Percentiles rank a stretch among this genome's conserved stretches.
These are phyloP conservation scores for Rattus rattus DNA, from an alignment of 2,113 vertebrate species.

Conservation along the genomic window DNA sequence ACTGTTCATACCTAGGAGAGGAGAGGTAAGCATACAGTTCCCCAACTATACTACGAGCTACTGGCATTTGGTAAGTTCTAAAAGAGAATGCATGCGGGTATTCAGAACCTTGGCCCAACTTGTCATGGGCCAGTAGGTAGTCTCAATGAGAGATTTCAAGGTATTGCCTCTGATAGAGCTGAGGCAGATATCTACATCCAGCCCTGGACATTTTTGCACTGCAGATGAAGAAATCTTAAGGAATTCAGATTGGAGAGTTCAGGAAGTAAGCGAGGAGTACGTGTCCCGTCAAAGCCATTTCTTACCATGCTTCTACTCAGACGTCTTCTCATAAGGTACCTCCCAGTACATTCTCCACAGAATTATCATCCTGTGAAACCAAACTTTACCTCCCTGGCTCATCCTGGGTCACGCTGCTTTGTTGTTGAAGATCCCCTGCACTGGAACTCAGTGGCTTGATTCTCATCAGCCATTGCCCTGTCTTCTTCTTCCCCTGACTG, in stretches of 20 bases:
- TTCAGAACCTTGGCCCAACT: background rate
- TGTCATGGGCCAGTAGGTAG: too few species aligned
- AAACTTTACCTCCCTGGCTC: background rate
- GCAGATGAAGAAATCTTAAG: too few species aligned
- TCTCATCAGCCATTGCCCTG: background rate
- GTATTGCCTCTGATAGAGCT: too few species aligned
- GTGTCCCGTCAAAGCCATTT: background rate
- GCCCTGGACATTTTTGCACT: background rate
- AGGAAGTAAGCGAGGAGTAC: background rate
- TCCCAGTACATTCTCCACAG: background rate
- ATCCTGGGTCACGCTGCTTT: background rate
- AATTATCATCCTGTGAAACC: too few species aligned
- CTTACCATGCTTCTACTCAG: fast-evolving
- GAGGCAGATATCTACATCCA: background rate
- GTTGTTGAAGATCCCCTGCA: background rate
- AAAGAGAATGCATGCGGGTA: background rate
- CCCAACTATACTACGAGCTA: background rate
- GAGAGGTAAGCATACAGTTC: background rate
- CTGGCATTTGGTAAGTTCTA: background rate
- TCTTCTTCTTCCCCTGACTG: background rate
- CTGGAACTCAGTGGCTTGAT: background rate
- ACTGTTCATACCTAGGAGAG: background rate
- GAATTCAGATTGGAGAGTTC: background rate
- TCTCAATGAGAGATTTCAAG: background rate
- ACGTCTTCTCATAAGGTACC: background rate